phyloP scores from a whole-genome alignment of 2,797 vertebrate species.

The Trichosurus vulpecula region DNA sequence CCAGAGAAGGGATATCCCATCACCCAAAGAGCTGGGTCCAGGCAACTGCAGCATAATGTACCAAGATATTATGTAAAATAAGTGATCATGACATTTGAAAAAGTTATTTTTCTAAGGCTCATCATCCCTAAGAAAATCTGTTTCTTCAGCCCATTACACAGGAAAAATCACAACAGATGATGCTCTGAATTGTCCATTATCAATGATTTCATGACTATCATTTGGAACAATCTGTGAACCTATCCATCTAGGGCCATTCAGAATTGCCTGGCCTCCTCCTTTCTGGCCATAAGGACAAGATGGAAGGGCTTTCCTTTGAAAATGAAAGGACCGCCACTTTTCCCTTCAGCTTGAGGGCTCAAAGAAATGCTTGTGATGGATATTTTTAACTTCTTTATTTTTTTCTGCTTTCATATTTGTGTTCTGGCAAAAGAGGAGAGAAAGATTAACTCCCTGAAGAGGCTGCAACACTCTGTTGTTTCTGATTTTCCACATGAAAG shows the following conservation, averaged over 20 bases:
- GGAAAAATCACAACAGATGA: not conserved
- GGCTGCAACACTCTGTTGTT: slow-evolving; percentile 54
- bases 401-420: not conserved
- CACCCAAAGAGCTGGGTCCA: not conserved
- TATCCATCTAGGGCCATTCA: not conserved
- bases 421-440: slow-evolving; percentile 64
- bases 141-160: not conserved
- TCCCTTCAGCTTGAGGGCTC: not conserved
- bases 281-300: not conserved
- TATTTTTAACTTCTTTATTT: not conserved
- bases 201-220: not conserved
- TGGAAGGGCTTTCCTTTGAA: not conserved
- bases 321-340: slow-evolving; percentile 17
- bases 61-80: not conserved
- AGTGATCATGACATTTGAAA: not conserved
- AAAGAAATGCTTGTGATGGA: not conserved
- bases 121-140: not conserved
- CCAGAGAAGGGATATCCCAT: not conserved
- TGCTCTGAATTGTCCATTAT: not conserved
- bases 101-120: not conserved
- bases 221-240: slow-evolving; percentile 9
- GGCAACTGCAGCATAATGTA: not conserved
- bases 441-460: slow-evolving; percentile 19
- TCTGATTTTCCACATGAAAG: slow-evolving; percentile 75
- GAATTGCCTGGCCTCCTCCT: not conserved